Evolutionary conservation across 2,888 invertebrate species (phyloP), one percentile per base, ranked within the genome.

Genomic region (Conus canariensis): DNA sequence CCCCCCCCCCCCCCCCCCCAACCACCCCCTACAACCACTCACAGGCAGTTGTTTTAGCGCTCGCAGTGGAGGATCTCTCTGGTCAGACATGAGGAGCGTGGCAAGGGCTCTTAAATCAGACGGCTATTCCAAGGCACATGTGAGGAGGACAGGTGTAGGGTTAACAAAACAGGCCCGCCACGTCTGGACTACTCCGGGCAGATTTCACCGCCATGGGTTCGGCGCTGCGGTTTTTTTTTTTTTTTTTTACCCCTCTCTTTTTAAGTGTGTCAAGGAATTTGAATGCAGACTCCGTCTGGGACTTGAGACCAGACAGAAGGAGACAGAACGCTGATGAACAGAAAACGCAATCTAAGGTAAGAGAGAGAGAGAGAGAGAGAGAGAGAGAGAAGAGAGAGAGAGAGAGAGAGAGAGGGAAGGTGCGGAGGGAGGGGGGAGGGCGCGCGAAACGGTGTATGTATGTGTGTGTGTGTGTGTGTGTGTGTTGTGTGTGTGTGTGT

Each of bases 21-120:
- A 45, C 25, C 30, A 8, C 1, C 16, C 0, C n/a, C 14, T 87
- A 45, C 45, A 45, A n/a, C n/a, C 45, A 45, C 4, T 45, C 45
- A 4, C 3, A 45, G 45, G 45, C 45, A 45, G 45, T 45, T 45
- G 45, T 45, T 45, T 45, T 45, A 45, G 45, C 45, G 64, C 58
- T 88, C 80, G n/a, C 83, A 60, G 45, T 83, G 12, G 3, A 45
- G 14, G 80, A 60, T 64, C 82, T 45, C 82, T 88, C 67, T n/a
- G 56, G 83, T 19, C 88, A 59, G 88, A 59, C 88, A 64, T 19
- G 45, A 88, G 82, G 59, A 56, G 30, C 64, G 12, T 8, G 25
- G 22, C 59, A 64, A 88, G 88, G 10, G 88, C 67, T n/a, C 83
- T 88, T 59, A 45, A 83, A 59, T 64, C 64, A 88, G 88, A 88